Evolutionary conservation across 2,888 invertebrate species (phyloP), one percentile per base, ranked within the genome.

Genomic region (Platycheirus rosarum): DNA sequence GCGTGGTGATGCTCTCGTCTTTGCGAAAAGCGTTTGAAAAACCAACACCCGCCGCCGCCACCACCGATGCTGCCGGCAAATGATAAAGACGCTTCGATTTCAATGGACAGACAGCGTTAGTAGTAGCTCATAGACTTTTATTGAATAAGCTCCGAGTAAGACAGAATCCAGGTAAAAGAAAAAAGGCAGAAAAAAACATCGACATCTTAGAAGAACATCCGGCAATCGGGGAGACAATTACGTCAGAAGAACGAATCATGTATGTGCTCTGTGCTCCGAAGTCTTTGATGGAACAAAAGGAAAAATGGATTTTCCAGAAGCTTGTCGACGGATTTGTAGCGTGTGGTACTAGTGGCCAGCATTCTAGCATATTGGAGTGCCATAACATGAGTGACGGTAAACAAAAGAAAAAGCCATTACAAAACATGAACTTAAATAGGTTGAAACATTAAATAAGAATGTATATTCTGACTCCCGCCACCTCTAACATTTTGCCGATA

Each of bases 391-490:
- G 69, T 69, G 29, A 69, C 69, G 69, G 63, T 79, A 79, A 74
- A 69, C 75, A 69, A 74, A 74, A 57, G 40, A 57, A 74, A 68
- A 53, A 68, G 48, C 73, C 60, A 68, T 73, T 44, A 66, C 65
- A 78, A 74, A 74, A 79, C 78, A 74, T 75, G 63, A 69, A 75
- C 69, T 75, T 55, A 79, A 75, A 75, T 79, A 74, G 35, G 16
- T 48, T 51, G 11, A 26, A 29, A 53, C 51, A 42, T 53, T 73
- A 71, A 16, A 73, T 42, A 69, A 20, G 57, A 57, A 68, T 44
- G 32, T 68, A 49, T 60, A 51, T 75, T 68, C 73, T 35, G 26
- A 16, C 49, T 60, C 65, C 70, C 55, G 63, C 62, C 48, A 18
- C 46, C 51, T 14, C 29, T n/a, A n/a, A n/a, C n/a, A n/a, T n/a